Percentiles rank a stretch among this genome's conserved stretches.
Evolutionary conservation across 1,140 invertebrate species (phyloP).

Genomic region (Euglossa dilemma): DNA sequence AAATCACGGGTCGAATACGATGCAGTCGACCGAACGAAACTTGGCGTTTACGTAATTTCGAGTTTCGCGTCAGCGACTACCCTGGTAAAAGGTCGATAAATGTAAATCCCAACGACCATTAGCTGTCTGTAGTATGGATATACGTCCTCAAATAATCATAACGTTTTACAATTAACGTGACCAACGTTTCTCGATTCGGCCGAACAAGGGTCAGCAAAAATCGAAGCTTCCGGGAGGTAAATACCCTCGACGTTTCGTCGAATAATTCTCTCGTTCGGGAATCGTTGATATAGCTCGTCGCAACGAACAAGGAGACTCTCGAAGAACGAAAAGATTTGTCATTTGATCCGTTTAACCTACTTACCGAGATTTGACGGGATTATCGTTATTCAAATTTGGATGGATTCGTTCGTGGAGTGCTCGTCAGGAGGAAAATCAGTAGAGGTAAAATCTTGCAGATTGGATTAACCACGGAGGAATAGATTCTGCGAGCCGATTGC

Average conservation of each 20-base stretch:
- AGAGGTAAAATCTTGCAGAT: neutral
- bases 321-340: neutral
- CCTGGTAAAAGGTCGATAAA: slow-evolving; percentile 42
- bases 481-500: slow-evolving; percentile 22
- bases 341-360: neutral
- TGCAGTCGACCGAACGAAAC: neutral
- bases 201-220: neutral
- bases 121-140: slow-evolving; percentile 18
- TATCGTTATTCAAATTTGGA: slow-evolving; percentile 16
- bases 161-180: slow-evolving; percentile 32
- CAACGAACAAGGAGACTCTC: neutral
- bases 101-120: slow-evolving; percentile 40
- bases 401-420: neutral
- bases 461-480: slow-evolving; percentile 34
- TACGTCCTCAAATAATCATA: slow-evolving; percentile 44
- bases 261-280: neutral
- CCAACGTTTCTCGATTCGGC: neutral
- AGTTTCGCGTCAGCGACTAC: slow-evolving; percentile 5
- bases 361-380: slow-evolving; percentile 1
- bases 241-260: too few species aligned
- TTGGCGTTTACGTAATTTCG: slow-evolving; percentile 33
- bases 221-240: neutral
- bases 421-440: neutral
- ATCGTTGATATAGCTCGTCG: neutral
- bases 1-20: slow-evolving; percentile 9